Evolutionary conservation across 1,140 invertebrate species (phyloP).

Genomic region (Marisa cornuarietis): DNA sequence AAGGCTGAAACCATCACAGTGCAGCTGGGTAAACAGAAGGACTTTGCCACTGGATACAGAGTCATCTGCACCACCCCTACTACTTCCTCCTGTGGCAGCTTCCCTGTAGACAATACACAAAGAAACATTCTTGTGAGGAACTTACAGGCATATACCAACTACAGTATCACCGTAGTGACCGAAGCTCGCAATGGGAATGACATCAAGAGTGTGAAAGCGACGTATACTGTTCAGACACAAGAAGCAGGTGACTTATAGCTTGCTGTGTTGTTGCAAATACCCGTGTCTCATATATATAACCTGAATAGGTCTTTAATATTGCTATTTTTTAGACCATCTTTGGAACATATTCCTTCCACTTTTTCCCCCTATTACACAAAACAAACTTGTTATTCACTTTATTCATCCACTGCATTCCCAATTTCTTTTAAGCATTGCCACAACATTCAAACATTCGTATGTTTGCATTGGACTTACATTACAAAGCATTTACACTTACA

Average conservation of each 20-base stretch:
- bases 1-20: slow-evolving; percentile 34
- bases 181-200: slow-evolving; percentile 20
- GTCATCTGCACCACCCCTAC: slow-evolving; percentile 29
- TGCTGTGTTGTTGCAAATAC: background rate
- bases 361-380: too few relatives aligned
- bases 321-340: too few relatives aligned
- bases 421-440: too few relatives aligned
- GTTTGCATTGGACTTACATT: too few relatives aligned
- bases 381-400: too few relatives aligned
- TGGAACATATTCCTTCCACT: too few relatives aligned
- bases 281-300: too few relatives aligned
- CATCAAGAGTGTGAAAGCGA: slow-evolving; percentile 6
- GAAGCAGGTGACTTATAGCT: slow-evolving; percentile 40
- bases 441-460: too few relatives aligned
- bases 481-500: too few relatives aligned
- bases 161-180: slow-evolving; percentile 42
- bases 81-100: slow-evolving; percentile 17
- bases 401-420: too few relatives aligned
- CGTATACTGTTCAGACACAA: slow-evolving; percentile 34
- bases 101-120: slow-evolving; percentile 10
- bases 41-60: slow-evolving; percentile 36
- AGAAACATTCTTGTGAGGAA: slow-evolving; percentile 29
- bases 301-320: too few relatives aligned
- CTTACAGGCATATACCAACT: slow-evolving; percentile 41
- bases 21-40: slow-evolving; percentile 34